Base-by-base conservation (phyloP, 2,797 vertebrate genomes). In the Gambelia wislizenii region DNA sequence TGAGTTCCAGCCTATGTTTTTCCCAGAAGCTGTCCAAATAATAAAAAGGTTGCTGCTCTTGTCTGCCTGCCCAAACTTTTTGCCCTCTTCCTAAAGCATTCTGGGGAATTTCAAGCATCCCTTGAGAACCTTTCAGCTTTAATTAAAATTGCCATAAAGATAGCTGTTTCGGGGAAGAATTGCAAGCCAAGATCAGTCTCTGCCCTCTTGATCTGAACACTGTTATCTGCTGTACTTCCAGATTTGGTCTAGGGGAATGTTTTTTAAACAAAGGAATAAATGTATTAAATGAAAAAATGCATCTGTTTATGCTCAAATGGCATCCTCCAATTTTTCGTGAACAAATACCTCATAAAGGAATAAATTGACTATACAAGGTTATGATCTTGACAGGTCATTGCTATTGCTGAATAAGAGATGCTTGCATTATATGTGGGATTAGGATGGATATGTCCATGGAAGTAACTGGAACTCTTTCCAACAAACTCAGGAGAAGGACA, bases 221-320 rank as follows among this genome's bases (percentile, higher is more conserved):
- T 78, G 2, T 83, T 61, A n/a, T 54, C 49, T 36, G 14, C 44
- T 56, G 8, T 56, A 18, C 9, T 59, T 22, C 36, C 12, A 67
- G 59, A 67, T 83, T 42, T 82, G 69, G 69, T 70, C 39, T 18
- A 72, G 36, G 88, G 84, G 18, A 64, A 89, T 30, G 3, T 27
- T 67, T 30, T 67, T 67, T 67, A 93, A 94, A 92, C 90, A 90
- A 91, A 93, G 89, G 91, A 89, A 91, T 49, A 92, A 87, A 18
- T 6, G 4, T 67, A 4, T 7, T 93, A 92, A 86, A 90, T 93
- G 92, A 90, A 92, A 93, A 92, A 91, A 64, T 94, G 12, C 76
- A 87, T 89, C 59, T 82, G 59, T 94, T 95, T 94, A 92, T 93
- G 91, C 95, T 92, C 92, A 95, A 95, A 93, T 91, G 89, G 81